Base-by-base conservation (phyloP, 2,113 vertebrate species). In the Tupaia chinensis region DNA sequence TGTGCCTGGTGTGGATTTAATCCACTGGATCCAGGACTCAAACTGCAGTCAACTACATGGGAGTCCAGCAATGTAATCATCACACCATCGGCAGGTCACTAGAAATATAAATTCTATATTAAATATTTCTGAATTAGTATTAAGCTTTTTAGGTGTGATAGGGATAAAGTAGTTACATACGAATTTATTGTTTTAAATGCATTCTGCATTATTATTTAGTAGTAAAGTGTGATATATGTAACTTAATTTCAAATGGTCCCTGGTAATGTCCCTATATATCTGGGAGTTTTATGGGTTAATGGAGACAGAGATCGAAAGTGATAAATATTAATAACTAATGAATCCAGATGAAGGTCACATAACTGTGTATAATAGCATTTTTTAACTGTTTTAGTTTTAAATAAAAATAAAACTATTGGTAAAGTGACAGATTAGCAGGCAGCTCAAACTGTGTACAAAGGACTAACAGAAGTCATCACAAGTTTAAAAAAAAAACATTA, bases 341-440 rank as follows among this genome's bases (percentile, higher is more conserved):
- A 66, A 84, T 92, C 7, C 4, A 94, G 32, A 11, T 54, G 53
- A 94, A 76, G 9, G 9, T 6, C 63, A 53, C 5, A 72, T 9
- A 65, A 22, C 17, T 53, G 22, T 85, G 53, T 74, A 73, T 79
- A 88, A 92, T 27, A 87, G 5, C 61, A n/a, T 74, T 27, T 85
- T 93, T 93, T 23, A 95, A 93, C 23, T 87, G 58, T 56, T 68
- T 82, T 89, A 58, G 25, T 8, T 34, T 82, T 72, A 58, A 90
- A 82, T 90, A 44, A 77, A 73, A 85, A 79, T 79, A 56, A 80
- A 95, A 74, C 19, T 58, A 72, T 19, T n/a, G 17, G 34, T 68
- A 60, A 96, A 73, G 25, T 79, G 14, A 25, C 13, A 90, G 58
- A 89, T 72, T 72, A 86, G 32, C 9, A 60, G 25, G 32, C 23